Evolutionary conservation across 2,797 vertebrate genomes (phyloP).

Genomic region (Huso huso): DNA sequence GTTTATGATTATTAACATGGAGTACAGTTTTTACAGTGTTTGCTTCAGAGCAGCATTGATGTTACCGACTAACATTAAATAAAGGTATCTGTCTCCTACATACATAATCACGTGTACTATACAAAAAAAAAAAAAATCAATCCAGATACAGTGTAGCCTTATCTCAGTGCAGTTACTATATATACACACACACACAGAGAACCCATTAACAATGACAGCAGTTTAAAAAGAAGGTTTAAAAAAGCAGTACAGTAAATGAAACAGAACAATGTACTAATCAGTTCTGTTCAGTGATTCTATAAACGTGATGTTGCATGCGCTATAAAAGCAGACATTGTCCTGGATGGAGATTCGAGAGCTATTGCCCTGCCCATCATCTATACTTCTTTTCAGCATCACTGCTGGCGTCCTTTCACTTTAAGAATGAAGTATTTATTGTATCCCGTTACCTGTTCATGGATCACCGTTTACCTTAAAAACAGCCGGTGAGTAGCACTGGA

Average conservation of each 20-base stretch:
- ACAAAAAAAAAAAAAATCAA: conserved; percentile 18
- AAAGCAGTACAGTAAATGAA: background rate
- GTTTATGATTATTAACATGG: conserved; percentile 10
- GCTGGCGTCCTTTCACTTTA: too few species aligned
- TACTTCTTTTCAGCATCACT: too few species aligned
- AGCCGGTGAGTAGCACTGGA: background rate
- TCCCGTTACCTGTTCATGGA: too few species aligned
- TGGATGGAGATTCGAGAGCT: conserved; percentile 14
- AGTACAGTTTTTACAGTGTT: conserved; percentile 20
- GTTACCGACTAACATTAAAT: conserved; percentile 19
- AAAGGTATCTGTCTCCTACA: conserved; percentile 13
- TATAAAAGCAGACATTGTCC: conserved; percentile 46
- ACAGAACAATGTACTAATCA: conserved; percentile 31
- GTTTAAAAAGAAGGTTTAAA: conserved; percentile 4
- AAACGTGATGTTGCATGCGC: conserved; percentile 28
- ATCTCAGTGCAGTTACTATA: conserved; percentile 16
- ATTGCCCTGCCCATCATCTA: too few species aligned
- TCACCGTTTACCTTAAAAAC: too few species aligned
- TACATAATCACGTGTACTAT: conserved; percentile 21
- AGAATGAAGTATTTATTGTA: too few species aligned
- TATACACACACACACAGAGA: conserved; percentile 7
- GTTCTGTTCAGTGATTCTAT: conserved; percentile 20
- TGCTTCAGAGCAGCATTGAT: conserved; percentile 27
- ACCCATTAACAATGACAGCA: conserved; percentile 32
- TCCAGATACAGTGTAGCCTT: conserved; percentile 18